Base-by-base conservation (phyloP, 1,140 invertebrate genomes). In the Cotesia vestalis region DNA sequence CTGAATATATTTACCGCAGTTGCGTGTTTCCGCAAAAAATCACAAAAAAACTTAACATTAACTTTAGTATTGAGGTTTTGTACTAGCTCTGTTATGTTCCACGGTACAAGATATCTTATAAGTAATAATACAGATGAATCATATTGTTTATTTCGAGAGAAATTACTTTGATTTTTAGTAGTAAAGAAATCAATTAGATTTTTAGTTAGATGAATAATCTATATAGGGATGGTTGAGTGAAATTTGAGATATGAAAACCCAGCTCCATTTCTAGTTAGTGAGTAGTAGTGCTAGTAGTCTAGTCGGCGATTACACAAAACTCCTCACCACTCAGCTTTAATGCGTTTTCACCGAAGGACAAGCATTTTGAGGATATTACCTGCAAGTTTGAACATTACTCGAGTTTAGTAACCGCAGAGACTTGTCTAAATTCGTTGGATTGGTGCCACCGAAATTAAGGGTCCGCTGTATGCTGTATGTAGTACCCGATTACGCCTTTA, bases 391-490 rank as follows among this genome's bases (percentile, higher is more conserved):
- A 61, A 57, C 74, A 75, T 78, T 78, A 81, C 40, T 46, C 11
- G 57, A 20, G 27, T 40, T 67, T 67, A 67, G 27, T 34, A 67
- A 67, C 66, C 66, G 20, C 63, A 66, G 11, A 67, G 66, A 55
- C 51, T 52, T 46, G 8, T 46, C 66, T 55, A 82, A 76, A 76
- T 76, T 81, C 75, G 77, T 82, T 83, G 82, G 82, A 83, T 79
- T 77, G 69, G 78, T 77, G 80, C 81, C 81, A 81, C 76, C 69
- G 35, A 40, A 46, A 67, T 67, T 67, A 67, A 72, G 75, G 73
- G 72, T 68, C 73, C 66, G 71, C 76, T 78, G 73, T 72, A 77
- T 27, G 27, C 27, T 27, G 27, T 27, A 27, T 27, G 27, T 27
- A 27, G 27, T 27, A 27, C 27, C 75, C 75, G 69, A 67, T 51